Base-by-base conservation (phyloP, 2,797 vertebrate genomes). In the Ctenopoma multispine region DNA sequence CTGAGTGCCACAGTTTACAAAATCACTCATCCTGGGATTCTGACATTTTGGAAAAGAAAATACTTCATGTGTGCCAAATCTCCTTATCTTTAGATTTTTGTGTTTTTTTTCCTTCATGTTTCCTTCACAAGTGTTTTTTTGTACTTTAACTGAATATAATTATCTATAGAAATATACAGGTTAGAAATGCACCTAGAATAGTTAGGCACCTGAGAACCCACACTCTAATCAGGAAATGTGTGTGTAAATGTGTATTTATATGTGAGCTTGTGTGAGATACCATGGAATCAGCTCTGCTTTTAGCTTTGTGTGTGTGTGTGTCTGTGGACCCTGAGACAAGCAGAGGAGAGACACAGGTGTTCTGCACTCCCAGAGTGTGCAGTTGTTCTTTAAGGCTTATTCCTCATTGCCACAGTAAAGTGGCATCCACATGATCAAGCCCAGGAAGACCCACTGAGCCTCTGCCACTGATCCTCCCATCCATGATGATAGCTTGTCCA, bases 281-380 rank as follows among this genome's bases (percentile, higher is more conserved):
- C 11, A 34, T 59, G 36, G 63, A 83, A 76, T 79, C 58, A 72
- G 50, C 56, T 72, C 59, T 79, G 63, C 44, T 46, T 54, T 67
- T 23, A 72, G 63, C 54, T 61, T 34, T 63, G 68, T 87, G 46
- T 83, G 23, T 65, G 24, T 84, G 61, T 89, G 55, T 85, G 60
- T 78, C 62, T 82, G 56, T 83, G 69, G 67, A 93, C 90, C 93
- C 92, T 94, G 93, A 94, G 91, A 90, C 85, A 88, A 82, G 87
- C 90, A 85, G 89, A 90, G 85, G 71, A 87, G 84, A 87, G 79
- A 91, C 83, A 87, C 87, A 84, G 89, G 75, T 82, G 81, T 71
- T 91, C 74, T 82, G 82, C 80, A 83, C 83, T 88, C 80, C 87
- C 54, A 82, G 82, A 85, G 78, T 86, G 78, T 84, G 79, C 81